Conservation (phyloP, 2,888 invertebrate species). For the Portevinia maculata region DNA sequence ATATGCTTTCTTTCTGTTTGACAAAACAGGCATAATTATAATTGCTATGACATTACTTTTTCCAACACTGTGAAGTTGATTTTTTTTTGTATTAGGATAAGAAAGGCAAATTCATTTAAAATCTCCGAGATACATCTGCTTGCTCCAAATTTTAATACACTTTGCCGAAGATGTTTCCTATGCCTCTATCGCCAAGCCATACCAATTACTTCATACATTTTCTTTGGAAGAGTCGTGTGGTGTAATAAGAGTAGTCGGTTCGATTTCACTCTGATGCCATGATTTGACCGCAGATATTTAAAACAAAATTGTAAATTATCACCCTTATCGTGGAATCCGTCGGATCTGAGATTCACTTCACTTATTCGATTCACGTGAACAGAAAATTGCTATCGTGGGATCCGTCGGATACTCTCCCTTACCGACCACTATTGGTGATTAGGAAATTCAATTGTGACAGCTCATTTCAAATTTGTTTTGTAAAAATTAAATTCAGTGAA, state of each 20-base stretch:
- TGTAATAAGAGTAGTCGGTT: background rate
- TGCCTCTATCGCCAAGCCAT: background rate
- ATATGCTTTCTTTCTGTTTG: conserved; percentile 12
- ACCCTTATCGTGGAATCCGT: too few species aligned
- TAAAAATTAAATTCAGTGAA: too few species aligned
- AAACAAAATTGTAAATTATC: too few species aligned
- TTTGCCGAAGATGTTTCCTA: background rate
- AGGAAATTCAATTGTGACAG: too few species aligned
- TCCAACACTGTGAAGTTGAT: background rate
- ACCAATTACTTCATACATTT: conserved; percentile 12
- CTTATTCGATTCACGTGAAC: too few species aligned
- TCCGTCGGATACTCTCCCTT: too few species aligned
- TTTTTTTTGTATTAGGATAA: conserved; percentile 13
- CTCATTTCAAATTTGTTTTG: too few species aligned
- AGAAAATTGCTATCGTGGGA: too few species aligned
- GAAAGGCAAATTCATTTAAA: conserved; percentile 33
- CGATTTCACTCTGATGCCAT: background rate
- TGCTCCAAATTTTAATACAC: conserved; percentile 32
- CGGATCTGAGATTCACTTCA: too few species aligned
- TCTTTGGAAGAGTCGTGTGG: background rate
- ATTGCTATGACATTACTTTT: background rate
- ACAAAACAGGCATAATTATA: background rate
- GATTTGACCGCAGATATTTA: too few species aligned
- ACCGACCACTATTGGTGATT: too few species aligned
- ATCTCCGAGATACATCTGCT: background rate